These are phyloP conservation scores for Hydropotes inermis DNA, from an alignment of 2,113 vertebrate genomes.

Conservation along the genomic window DNA sequence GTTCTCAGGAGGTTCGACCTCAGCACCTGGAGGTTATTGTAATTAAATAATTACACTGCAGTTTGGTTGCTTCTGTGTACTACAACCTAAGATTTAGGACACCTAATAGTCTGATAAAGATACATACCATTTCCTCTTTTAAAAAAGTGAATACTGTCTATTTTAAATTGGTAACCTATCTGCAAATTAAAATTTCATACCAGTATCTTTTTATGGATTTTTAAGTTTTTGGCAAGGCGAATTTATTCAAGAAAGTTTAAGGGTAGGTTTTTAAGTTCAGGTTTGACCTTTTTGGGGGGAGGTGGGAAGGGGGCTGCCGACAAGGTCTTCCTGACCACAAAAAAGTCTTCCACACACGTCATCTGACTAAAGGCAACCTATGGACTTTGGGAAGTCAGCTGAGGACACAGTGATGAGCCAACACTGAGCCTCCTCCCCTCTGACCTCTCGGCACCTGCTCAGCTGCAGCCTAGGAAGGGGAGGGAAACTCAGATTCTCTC, in stretches of 20 bases:
- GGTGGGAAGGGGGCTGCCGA: neutral
- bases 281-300: neutral
- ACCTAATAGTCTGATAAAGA: neutral
- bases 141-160: neutral
- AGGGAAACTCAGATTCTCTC: neutral
- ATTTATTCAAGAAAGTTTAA: constrained; percentile 17
- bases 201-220: neutral
- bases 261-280: neutral
- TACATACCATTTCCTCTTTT: neutral
- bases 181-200: neutral
- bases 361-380: constrained; percentile 46
- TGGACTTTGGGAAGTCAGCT: constrained; percentile 64
- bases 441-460: constrained; percentile 51
- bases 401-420: constrained; percentile 28
- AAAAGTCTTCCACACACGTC: constrained; percentile 31
- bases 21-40: neutral
- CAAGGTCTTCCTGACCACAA: neutral
- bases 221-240: neutral
- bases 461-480: neutral
- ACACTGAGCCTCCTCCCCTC: neutral
- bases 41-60: neutral
- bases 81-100: neutral
- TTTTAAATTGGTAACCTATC: neutral
- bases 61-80: neutral
- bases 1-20: neutral